Base-by-base conservation (phyloP, 2,888 invertebrate species). In the Unio delphinus region DNA sequence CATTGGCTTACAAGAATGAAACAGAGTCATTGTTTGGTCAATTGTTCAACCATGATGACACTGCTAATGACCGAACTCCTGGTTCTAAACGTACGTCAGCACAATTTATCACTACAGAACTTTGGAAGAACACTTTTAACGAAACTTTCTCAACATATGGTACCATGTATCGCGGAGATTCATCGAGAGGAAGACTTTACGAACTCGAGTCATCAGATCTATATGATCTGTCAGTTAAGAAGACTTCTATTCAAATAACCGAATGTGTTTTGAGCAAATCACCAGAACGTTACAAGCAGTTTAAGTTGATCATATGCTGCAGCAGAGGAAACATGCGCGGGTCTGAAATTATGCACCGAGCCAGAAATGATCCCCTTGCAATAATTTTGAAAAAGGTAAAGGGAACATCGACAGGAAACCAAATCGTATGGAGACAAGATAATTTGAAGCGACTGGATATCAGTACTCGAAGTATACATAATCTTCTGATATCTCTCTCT, bases 31-130 rank as follows among this genome's bases (percentile, higher is more conserved):
- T 80, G 18, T 66, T 79, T 5, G 80, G 81, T 26, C 77, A 86
- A 58, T 77, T 90, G 64, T 87, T 91, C 74, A 90, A 90, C 73
- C 91, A 91, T 76, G 91, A 91, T 76, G 91, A 91, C 77, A 84
- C 89, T 3, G 88, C 90, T 23, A 90, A 87, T 72, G 91, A 91
- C 72, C 83, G 91, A 23, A 78, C 81, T 17, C 84, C 86, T 55
- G 88, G 88, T 28, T 90, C 90, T 28, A 90, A 90, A 76, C 83
- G 91, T 62, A 79, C 85, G 59, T 84, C 82, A 64, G 89, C 90
- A 5, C 90, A 91, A 89, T 85, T 79, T 81, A 70, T 84, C 55
- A 91, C 90, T 1, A 83, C 88, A 55, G 83, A 87, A 60, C 78
- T 90, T 34, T 91, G 91, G 91, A 81, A 79, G 58, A 83, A 86